A percentile compares a stretch with the other conserved stretches of the same genome.
Evolutionary conservation across 2,797 vertebrate genomes (phyloP).

Genomic region (Cottoperca gobio): DNA sequence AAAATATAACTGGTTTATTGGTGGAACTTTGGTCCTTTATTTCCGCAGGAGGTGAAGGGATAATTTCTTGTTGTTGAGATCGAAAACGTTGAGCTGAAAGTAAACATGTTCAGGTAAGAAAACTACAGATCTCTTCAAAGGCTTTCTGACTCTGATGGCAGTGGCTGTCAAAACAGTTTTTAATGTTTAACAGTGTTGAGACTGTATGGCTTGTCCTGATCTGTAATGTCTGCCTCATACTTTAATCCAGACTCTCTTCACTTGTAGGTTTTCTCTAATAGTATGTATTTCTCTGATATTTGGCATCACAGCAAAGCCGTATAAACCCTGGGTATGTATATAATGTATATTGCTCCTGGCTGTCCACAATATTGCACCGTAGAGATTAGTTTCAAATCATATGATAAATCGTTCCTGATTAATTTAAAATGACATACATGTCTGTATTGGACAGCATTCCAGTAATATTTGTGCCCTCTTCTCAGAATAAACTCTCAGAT

Average conservation of each 20-base stretch:
- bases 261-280: slow-evolving; percentile 73
- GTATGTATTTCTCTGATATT: slow-evolving; percentile 69
- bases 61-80: slow-evolving; percentile 26
- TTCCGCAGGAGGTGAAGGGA: slow-evolving; percentile 31
- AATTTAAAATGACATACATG: slow-evolving; percentile 9
- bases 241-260: slow-evolving; percentile 27
- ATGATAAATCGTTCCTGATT: background rate
- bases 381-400: background rate
- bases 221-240: background rate
- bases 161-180: background rate
- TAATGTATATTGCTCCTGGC: background rate
- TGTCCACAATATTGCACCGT: background rate
- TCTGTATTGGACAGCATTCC: background rate
- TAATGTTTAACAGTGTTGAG: background rate
- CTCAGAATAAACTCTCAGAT: slow-evolving; percentile 71
- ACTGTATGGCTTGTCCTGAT: background rate
- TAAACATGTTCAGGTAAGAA: slow-evolving; percentile 81
- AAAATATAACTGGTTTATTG: slow-evolving; percentile 61
- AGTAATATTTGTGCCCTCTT: slow-evolving; percentile 49
- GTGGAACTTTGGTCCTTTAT: slow-evolving; percentile 72
- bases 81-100: slow-evolving; percentile 12
- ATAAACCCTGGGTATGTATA: slow-evolving; percentile 76
- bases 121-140: background rate
- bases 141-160: background rate
- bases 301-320: slow-evolving; percentile 75